A percentile compares a stretch with the other conserved stretches of the same genome.
Conservation (phyloP, 2,888 invertebrate species). For the Oxyteleia sp. region DNA sequence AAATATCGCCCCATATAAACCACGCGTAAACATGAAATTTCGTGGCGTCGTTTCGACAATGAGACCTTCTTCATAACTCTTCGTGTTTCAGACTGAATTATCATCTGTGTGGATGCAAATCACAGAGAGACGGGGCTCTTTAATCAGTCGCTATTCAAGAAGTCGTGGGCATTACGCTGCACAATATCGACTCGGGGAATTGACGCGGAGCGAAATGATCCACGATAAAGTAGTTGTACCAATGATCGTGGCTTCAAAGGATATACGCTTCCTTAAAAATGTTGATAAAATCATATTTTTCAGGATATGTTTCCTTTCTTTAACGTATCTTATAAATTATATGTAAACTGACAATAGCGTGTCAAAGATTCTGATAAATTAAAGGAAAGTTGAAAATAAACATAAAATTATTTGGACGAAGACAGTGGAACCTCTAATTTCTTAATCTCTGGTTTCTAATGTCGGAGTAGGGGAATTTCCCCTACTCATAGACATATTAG, state of each 20-base stretch:
- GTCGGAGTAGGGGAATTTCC: no score
- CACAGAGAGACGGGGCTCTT: conserved; percentile 41
- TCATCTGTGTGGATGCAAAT: conserved; percentile 51
- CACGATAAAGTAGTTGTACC: conserved; percentile 8
- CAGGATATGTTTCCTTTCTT: no score
- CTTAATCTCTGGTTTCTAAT: no score
- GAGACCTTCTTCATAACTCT: conserved; percentile 38
- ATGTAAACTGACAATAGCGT: no score
- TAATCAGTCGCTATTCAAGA: conserved; percentile 67
- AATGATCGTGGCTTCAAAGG: not conserved
- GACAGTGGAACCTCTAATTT: no score
- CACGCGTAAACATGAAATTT: conserved; percentile 19
- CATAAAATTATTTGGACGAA: no score
- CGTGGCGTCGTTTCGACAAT: conserved; percentile 28
- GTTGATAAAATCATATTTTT: no score
- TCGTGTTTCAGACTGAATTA: conserved; percentile 51
- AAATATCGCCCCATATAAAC: conserved; percentile 34
- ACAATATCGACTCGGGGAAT: conserved; percentile 40
- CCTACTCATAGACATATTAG: no score
- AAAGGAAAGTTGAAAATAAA: no score
- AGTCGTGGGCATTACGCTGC: conserved; percentile 38
- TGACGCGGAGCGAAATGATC: conserved; percentile 40
- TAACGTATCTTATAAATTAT: no score
- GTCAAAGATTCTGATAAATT: no score
- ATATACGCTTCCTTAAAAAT: not conserved